Evolutionary conservation across 2,113 vertebrate species (phyloP).

Genomic region (Delphinapterus leucas): DNA sequence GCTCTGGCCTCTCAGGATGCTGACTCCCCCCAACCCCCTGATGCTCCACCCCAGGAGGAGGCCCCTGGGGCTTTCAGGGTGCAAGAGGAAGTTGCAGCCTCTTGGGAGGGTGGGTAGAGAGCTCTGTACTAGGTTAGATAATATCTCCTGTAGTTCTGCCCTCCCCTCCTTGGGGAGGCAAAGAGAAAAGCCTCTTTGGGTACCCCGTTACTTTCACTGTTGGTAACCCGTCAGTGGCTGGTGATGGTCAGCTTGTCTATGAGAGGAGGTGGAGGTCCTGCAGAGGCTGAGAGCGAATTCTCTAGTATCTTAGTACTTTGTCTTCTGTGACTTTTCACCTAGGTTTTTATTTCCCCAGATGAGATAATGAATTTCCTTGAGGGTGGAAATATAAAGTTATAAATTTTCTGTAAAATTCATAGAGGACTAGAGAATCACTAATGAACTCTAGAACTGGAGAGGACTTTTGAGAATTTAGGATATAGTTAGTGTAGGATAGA

Average conservation of each 20-base stretch:
- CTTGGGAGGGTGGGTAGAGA: neutral
- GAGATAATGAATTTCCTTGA: neutral
- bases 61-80: neutral
- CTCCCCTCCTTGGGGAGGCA: neutral
- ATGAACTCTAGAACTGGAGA: neutral
- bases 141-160: neutral
- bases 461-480: neutral
- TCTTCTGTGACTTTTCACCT: neutral
- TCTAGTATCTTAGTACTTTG: neutral
- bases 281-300: accelerated
- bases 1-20: neutral
- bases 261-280: neutral
- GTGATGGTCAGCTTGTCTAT: neutral
- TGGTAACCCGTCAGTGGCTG: neutral
- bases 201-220: neutral
- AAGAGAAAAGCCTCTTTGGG: neutral
- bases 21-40: neutral
- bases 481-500: too few species aligned
- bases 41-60: neutral
- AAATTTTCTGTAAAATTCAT: neutral
- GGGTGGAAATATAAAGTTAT: neutral
- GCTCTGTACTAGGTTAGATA: neutral
- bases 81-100: neutral
- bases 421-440: neutral
- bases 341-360: neutral